Evolutionary conservation across 2,888 invertebrate species (phyloP), one percentile per base, ranked within the genome.

Genomic region (Hymenopus coronatus): DNA sequence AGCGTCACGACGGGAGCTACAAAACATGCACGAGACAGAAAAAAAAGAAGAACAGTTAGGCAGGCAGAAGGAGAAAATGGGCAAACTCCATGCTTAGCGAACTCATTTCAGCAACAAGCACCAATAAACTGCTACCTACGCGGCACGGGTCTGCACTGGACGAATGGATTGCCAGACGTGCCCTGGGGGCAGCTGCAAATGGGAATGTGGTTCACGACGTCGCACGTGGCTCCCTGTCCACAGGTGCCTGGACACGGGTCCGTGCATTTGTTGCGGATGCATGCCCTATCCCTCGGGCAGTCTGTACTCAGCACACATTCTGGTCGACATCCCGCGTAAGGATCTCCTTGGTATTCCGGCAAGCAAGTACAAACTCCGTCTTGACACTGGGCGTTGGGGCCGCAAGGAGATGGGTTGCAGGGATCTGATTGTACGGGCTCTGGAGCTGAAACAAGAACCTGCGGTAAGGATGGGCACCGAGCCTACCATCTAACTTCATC

Each of bases 291-390:
- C 89, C 94, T 91, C 0, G 95, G 92, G 92, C 97, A 97, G 91
- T 97, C 97, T 88, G 95, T 95, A 92, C 96, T 97, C 28, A 96
- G 94, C 30, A 97, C 94, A 92, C 97, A 97, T 93, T 97, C 97
- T 1, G 97, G 97, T 91, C 96, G 95, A 92, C 97, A 97, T 40
- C 96, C 96, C 33, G 94, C 93, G 91, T 96, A 96, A 81, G 91
- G 96, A 92, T 96, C 96, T 28, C 94, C 94, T 91, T 93, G 93
- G 91, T 93, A 94, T 91, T 94, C 94, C 6, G 93, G 92, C 54
- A 93, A 90, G 91, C 94, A 94, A n/a, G 93, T 92, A 91, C 94
- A 94, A 25, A 89, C 46, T 88, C 90, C 90, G 91, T 96, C 95
- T 87, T 94, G 93, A 92, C 97, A 97, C 91, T 95, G 94, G 54